These are phyloP conservation scores for Agriotes lineatus DNA, from an alignment of 2,888 invertebrate species.

Conservation along the genomic window DNA sequence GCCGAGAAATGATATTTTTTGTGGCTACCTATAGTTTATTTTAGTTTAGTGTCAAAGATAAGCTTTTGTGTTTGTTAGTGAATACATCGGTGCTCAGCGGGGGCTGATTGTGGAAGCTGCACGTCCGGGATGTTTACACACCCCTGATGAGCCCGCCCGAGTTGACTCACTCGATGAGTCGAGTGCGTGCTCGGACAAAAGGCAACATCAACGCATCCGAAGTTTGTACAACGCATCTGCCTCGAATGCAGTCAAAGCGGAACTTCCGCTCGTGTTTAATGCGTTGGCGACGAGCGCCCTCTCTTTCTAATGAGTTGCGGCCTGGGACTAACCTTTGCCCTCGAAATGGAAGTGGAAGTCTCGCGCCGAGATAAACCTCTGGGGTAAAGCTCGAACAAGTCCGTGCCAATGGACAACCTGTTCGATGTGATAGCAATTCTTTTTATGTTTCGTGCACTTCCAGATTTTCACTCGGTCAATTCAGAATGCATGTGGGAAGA, in stretches of 20 bases:
- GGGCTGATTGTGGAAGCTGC: constrained; percentile 59
- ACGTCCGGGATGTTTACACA: constrained; percentile 62
- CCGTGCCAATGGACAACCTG: constrained; percentile 55
- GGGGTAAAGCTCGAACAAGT: constrained; percentile 47
- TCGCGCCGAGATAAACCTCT: constrained; percentile 53
- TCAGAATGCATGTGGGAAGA: background rate
- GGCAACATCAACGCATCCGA: constrained; percentile 57
- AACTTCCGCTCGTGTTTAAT: constrained; percentile 23
- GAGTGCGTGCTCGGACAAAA: constrained; percentile 63
- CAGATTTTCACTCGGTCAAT: constrained; percentile 22
- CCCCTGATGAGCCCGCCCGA: constrained; percentile 60
- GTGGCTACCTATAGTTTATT: constrained; percentile 25
- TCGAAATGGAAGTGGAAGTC: constrained; percentile 47
- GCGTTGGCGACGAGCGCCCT: constrained; percentile 1
- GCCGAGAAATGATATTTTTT: constrained; percentile 4
- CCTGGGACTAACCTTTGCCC: constrained; percentile 44
- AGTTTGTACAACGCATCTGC: constrained; percentile 48
- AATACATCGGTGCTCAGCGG: constrained; percentile 41
- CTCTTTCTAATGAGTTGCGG: constrained; percentile 44
- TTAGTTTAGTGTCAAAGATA: constrained; percentile 35
- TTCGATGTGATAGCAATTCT: constrained; percentile 46
- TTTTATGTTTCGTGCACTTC: constrained; percentile 24
- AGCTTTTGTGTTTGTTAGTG: constrained; percentile 35
- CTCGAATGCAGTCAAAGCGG: constrained; percentile 41
- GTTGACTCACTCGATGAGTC: constrained; percentile 63